These are phyloP conservation scores for Pollachius pollachius DNA, from an alignment of 2,113 vertebrate species.

Conservation along the genomic window DNA sequence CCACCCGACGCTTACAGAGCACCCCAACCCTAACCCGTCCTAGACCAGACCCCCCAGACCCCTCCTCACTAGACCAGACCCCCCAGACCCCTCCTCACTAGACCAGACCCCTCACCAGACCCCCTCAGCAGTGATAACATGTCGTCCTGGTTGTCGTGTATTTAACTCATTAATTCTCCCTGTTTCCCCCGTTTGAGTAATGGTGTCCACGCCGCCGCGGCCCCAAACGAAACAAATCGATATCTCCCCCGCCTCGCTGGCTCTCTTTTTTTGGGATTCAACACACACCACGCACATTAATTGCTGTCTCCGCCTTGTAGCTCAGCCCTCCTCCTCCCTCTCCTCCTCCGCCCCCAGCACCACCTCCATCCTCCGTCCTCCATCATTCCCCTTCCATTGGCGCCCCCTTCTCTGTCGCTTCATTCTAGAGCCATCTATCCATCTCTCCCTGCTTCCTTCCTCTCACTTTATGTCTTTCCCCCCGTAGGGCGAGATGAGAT, in stretches of 20 bases:
- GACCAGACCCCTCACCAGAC: too few species aligned
- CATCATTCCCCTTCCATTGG: conserved; percentile 55
- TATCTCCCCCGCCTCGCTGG: conserved; percentile 32
- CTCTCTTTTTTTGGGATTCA: conserved; percentile 60
- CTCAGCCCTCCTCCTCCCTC: conserved; percentile 39
- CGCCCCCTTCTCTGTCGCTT: conserved; percentile 50
- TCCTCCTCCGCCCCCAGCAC: conserved; percentile 42
- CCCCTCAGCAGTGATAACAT: too few species aligned
- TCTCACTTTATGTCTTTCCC: background rate
- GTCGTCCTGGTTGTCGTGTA: too few species aligned
- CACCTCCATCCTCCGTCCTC: conserved; percentile 25
- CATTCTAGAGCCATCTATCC: conserved; percentile 66
- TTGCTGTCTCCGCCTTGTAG: conserved; percentile 53
- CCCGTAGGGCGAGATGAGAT: conserved; percentile 57
- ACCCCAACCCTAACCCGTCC: too few species aligned
- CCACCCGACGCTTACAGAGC: too few species aligned
- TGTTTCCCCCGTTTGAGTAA: conserved; percentile 18
- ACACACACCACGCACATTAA: conserved; percentile 67
- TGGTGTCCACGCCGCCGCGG: conserved; percentile 31
- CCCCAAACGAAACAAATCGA: conserved; percentile 54
- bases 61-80: too few species aligned
- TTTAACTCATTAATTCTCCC: conserved; percentile 2
- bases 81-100: too few species aligned
- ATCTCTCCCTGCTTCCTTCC: conserved; percentile 57
- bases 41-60: too few species aligned